A percentile compares a stretch with the other conserved stretches of the same genome.
These are phyloP conservation scores for Vimba vimba DNA, from an alignment of 2,113 vertebrate genomes.

Conservation along the genomic window DNA sequence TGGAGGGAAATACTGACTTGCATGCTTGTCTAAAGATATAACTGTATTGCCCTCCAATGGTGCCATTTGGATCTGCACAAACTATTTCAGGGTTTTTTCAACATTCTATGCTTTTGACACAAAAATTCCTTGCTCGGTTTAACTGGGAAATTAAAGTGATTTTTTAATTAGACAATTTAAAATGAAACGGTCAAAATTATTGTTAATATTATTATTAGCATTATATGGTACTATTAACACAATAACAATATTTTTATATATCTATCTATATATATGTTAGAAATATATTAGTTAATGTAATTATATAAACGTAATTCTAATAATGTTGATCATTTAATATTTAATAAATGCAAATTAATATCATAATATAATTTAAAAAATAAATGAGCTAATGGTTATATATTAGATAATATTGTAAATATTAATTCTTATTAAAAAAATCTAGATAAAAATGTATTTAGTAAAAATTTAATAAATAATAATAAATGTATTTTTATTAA, in stretches of 20 bases:
- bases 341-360: background rate
- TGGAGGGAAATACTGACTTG: background rate
- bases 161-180: too few relatives aligned
- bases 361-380: background rate
- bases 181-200: background rate
- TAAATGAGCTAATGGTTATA: background rate
- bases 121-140: background rate
- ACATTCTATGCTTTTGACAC: background rate
- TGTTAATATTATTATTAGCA: background rate
- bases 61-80: constrained; percentile 4
- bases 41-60: constrained; percentile 50
- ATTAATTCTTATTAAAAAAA: background rate
- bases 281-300: background rate
- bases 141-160: too few relatives aligned
- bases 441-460: too few relatives aligned
- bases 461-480: too few relatives aligned
- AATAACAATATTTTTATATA: too few relatives aligned
- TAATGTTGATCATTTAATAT: background rate
- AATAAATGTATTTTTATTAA: too few relatives aligned
- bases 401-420: background rate
- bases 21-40: background rate
- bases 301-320: background rate
- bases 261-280: too few relatives aligned
- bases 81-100: background rate
- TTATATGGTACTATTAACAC: background rate